Percentiles rank a stretch among this genome's conserved stretches.
phyloP scores from a whole-genome alignment of 2,888 invertebrate genomes.

The Tipula helvola region DNA sequence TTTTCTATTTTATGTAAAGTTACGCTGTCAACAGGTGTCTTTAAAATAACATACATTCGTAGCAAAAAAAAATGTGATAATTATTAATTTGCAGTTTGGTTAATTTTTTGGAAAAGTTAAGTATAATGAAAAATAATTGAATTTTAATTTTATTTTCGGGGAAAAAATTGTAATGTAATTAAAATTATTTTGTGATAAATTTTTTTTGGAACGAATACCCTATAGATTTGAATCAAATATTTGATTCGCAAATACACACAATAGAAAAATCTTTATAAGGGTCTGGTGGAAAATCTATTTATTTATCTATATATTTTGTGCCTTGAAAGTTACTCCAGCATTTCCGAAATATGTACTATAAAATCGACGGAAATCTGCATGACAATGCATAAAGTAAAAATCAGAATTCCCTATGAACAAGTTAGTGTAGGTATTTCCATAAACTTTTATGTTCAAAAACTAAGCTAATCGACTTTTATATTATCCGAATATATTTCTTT shows the following conservation, averaged over 20 bases:
- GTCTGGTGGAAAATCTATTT: too few species aligned
- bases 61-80: not conserved
- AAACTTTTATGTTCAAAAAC: too few species aligned
- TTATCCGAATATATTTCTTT: too few species aligned
- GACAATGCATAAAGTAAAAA: too few species aligned
- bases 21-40: not conserved
- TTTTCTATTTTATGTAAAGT: not conserved
- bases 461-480: too few species aligned
- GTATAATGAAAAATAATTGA: not conserved
- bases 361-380: too few species aligned
- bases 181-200: not conserved
- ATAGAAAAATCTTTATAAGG: too few species aligned
- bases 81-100: not conserved
- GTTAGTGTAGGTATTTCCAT: too few species aligned
- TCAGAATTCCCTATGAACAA: too few species aligned
- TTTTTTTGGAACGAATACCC: not conserved
- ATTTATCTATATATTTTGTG: too few species aligned
- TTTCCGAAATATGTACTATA: too few species aligned
- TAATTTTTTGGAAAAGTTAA: not conserved
- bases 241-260: not conserved
- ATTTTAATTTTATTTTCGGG: not conserved
- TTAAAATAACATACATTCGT: not conserved
- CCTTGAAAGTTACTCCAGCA: too few species aligned
- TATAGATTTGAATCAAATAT: not conserved
- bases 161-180: not conserved